These are phyloP conservation scores for Brienomyrus brachyistius DNA, from an alignment of 2,113 vertebrate genomes.

Conservation along the genomic window DNA sequence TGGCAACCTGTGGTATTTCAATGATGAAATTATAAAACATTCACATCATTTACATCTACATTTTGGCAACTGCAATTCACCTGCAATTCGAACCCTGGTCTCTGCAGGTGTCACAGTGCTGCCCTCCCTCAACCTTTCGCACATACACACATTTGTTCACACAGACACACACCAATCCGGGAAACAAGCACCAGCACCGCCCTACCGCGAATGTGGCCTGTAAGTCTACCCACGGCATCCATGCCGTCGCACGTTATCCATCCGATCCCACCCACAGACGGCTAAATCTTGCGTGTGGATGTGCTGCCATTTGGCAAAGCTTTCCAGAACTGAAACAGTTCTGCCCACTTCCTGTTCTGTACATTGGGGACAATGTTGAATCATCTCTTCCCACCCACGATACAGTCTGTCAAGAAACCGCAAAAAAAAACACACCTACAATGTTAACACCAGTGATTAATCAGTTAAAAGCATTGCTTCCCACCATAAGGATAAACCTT, in stretches of 20 bases:
- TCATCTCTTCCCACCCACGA: neutral
- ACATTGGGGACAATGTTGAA: neutral
- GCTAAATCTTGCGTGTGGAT: neutral
- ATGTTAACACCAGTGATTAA: neutral
- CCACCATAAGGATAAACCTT: neutral
- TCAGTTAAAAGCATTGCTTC: neutral
- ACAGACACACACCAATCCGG: neutral
- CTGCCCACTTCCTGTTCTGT: constrained; percentile 8
- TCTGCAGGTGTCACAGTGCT: neutral
- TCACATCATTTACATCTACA: neutral
- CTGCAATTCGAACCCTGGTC: neutral
- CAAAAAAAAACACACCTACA: neutral
- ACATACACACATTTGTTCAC: neutral
- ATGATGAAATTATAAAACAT: neutral
- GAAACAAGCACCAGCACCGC: neutral
- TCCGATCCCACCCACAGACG: constrained; percentile 18
- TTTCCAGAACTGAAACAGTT: neutral
- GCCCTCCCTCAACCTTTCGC: neutral
- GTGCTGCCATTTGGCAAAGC: neutral
- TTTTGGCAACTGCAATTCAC: neutral
- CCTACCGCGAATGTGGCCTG: neutral
- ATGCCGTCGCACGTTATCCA: constrained; percentile 31
- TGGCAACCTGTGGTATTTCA: neutral
- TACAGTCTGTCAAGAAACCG: neutral
- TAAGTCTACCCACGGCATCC: neutral